Evolutionary conservation across 2,888 invertebrate species (phyloP).

Genomic region (Papilio elwesi): DNA sequence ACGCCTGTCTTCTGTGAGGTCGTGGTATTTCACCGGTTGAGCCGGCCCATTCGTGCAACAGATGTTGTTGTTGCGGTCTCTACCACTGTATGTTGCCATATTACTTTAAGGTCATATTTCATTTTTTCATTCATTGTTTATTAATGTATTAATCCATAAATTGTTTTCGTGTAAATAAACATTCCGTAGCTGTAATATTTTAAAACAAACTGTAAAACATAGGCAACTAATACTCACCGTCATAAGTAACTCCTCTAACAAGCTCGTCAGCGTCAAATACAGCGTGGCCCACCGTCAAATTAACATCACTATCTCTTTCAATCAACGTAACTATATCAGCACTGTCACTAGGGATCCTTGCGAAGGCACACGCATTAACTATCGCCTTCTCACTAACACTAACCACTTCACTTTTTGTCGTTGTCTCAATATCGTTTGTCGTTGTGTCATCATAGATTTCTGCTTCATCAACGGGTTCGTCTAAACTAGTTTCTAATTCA

Average conservation of each 20-base stretch:
- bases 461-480: constrained; percentile 49
- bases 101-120: no score
- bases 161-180: no score
- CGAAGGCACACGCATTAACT: constrained; percentile 74
- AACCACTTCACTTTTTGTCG: constrained; percentile 56
- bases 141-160: no score
- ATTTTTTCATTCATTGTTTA: no score
- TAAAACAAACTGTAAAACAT: constrained; percentile 3
- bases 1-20: no score
- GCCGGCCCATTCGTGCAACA: no score
- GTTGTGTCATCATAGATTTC: constrained; percentile 62
- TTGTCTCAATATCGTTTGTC: constrained; percentile 54
- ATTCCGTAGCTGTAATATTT: neutral
- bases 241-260: constrained; percentile 82
- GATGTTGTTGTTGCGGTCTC: no score
- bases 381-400: constrained; percentile 55
- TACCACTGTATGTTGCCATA: no score
- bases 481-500: constrained; percentile 47
- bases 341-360: constrained; percentile 74
- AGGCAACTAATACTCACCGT: constrained; percentile 74
- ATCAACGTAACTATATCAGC: constrained; percentile 71
- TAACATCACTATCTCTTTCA: constrained; percentile 74
- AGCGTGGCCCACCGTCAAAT: constrained; percentile 78
- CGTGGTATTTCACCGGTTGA: no score
- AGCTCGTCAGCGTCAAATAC: constrained; percentile 80